Evolutionary conservation across 2,113 vertebrate genomes (phyloP).

Genomic region (Isurus oxyrinchus): DNA sequence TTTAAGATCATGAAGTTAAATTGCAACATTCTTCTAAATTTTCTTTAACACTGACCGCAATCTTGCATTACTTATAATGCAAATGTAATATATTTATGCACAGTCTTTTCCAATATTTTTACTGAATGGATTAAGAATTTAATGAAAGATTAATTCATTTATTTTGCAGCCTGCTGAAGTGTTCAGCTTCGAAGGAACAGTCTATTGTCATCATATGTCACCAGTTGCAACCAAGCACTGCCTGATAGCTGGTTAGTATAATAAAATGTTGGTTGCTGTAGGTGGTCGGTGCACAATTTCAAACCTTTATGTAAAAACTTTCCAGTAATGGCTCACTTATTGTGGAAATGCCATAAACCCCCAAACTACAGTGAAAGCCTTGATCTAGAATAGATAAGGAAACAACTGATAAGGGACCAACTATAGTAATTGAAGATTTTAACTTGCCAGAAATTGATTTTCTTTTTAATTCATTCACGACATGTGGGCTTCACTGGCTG

Average conservation of each 20-base stretch:
- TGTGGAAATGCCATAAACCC: background rate
- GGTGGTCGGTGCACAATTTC: background rate
- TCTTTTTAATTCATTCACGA: no score
- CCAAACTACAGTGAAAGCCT: background rate
- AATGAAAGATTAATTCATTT: constrained; percentile 37
- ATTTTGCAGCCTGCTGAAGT: constrained; percentile 71
- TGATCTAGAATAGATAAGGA: background rate
- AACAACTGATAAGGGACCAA: background rate
- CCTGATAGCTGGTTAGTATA: constrained; percentile 81
- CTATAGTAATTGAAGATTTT: background rate
- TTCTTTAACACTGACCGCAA: background rate
- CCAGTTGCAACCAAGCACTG: constrained; percentile 83
- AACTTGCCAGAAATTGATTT: background rate
- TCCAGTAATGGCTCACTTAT: background rate
- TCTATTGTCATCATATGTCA: constrained; percentile 94
- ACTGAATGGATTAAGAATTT: background rate
- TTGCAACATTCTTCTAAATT: background rate
- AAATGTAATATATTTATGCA: background rate
- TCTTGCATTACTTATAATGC: background rate
- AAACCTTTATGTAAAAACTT: background rate
- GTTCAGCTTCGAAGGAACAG: constrained; percentile 83
- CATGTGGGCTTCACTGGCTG: no score
- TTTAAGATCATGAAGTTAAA: background rate
- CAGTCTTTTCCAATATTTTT: background rate
- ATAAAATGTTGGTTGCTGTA: constrained; percentile 4